These are phyloP conservation scores for Gryllus longicercus DNA, from an alignment of 2,888 invertebrate species.

Conservation along the genomic window DNA sequence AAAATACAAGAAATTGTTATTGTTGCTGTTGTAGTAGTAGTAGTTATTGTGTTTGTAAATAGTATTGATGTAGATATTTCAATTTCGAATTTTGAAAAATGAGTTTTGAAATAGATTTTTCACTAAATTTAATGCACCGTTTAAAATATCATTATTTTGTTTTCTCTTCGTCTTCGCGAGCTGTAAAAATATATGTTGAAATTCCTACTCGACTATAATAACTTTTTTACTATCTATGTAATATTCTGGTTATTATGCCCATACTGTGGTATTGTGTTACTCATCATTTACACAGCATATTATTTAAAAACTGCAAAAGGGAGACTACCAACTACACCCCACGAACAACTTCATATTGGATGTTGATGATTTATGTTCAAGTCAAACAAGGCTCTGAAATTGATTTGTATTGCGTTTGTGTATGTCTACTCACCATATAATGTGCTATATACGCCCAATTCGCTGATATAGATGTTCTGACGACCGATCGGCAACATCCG, in stretches of 20 bases:
- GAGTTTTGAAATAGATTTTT: too few relatives aligned
- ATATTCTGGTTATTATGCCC: not conserved
- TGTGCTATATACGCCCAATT: not conserved
- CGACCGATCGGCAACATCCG: not conserved
- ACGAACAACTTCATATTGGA: not conserved
- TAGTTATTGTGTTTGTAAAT: too few relatives aligned
- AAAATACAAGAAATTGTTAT: too few relatives aligned
- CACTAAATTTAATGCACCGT: too few relatives aligned
- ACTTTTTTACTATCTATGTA: not conserved
- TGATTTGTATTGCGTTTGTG: not conserved
- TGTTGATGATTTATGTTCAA: not conserved
- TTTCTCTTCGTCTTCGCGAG: too few relatives aligned
- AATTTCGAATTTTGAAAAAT: too few relatives aligned
- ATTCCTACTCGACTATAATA: not conserved
- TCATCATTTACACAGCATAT: not conserved
- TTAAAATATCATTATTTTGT: too few relatives aligned
- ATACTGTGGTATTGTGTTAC: not conserved
- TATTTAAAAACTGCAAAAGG: not conserved
- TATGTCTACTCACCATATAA: not conserved
- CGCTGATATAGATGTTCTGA: not conserved
- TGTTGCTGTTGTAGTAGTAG: too few relatives aligned
- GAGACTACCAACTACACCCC: too few relatives aligned
- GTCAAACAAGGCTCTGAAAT: not conserved
- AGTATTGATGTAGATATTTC: too few relatives aligned
- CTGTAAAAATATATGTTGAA: too few relatives aligned